Conservation (phyloP, 2,113 vertebrate genomes). For the Nanorana parkeri region DNA sequence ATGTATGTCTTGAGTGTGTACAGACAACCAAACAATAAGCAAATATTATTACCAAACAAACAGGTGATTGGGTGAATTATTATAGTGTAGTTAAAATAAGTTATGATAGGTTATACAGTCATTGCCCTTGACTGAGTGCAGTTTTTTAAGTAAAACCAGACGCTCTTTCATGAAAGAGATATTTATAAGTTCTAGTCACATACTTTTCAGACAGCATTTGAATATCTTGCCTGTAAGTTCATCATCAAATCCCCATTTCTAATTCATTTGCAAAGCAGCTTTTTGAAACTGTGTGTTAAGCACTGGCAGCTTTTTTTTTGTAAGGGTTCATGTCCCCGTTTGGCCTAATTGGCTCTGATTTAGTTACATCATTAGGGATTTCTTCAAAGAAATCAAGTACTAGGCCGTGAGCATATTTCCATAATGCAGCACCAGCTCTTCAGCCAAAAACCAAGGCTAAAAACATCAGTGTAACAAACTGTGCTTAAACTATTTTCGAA, state of each 20-base stretch:
- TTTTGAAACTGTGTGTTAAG: conserved; percentile 59
- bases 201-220: conserved; percentile 50
- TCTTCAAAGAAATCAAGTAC: conserved; percentile 57
- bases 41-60: no score
- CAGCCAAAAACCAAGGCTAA: conserved; percentile 43
- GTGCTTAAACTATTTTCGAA: conserved; percentile 39
- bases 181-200: conserved; percentile 50
- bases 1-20: no score
- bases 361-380: conserved; percentile 61
- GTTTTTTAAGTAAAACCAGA: conserved; percentile 23
- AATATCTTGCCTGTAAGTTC: conserved; percentile 53
- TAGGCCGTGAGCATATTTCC: conserved; percentile 56
- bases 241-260: conserved; percentile 52
- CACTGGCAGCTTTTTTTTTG: conserved; percentile 62
- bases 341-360: conserved; percentile 63
- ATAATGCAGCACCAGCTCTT: conserved; percentile 30
- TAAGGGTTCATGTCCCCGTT: conserved; percentile 58
- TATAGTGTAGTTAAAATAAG: no score
- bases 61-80: no score
- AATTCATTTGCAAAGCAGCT: conserved; percentile 59
- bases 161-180: conserved; percentile 24
- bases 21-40: no score
- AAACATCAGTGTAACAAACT: conserved; percentile 20
- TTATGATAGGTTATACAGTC: neutral
- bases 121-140: neutral